Evolutionary conservation across 2,888 invertebrate species (phyloP).

Genomic region (Dorcus parallelipipedus): DNA sequence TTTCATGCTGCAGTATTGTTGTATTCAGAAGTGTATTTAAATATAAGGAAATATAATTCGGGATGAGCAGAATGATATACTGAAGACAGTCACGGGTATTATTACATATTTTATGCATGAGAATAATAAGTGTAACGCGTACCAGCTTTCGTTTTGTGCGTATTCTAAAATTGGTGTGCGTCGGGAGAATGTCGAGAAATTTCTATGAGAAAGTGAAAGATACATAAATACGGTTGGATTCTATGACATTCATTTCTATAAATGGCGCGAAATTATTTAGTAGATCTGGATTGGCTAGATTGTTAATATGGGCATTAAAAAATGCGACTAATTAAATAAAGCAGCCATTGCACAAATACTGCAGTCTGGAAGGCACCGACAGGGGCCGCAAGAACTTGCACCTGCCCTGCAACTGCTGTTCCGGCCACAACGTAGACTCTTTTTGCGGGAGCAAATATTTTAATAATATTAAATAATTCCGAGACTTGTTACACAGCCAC

Average conservation of each 20-base stretch:
- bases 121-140: neutral
- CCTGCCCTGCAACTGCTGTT: slow-evolving; percentile 43
- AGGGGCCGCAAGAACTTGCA: slow-evolving; percentile 40
- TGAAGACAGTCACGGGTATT: slow-evolving; percentile 10
- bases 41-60: slow-evolving; percentile 11
- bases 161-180: too few relatives aligned
- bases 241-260: slow-evolving; percentile 33
- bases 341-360: slow-evolving; percentile 40
- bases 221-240: slow-evolving; percentile 22
- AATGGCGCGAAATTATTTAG: slow-evolving; percentile 38
- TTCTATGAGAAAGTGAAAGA: slow-evolving; percentile 42
- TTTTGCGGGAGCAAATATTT: slow-evolving; percentile 42
- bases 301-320: slow-evolving; percentile 43
- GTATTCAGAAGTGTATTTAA: too few relatives aligned
- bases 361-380: slow-evolving; percentile 42
- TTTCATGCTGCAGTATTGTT: too few relatives aligned
- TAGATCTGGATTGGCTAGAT: slow-evolving; percentile 44
- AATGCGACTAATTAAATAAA: slow-evolving; percentile 46
- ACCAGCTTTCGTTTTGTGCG: too few relatives aligned
- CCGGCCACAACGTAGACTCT: slow-evolving; percentile 34
- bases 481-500: slow-evolving; percentile 30
- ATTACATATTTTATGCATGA: slow-evolving; percentile 6
- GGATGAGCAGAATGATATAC: slow-evolving; percentile 15
- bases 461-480: slow-evolving; percentile 49
- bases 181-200: too few relatives aligned